Base-by-base conservation (phyloP, 2,113 vertebrate species). In the Chloroceryle aenea region DNA sequence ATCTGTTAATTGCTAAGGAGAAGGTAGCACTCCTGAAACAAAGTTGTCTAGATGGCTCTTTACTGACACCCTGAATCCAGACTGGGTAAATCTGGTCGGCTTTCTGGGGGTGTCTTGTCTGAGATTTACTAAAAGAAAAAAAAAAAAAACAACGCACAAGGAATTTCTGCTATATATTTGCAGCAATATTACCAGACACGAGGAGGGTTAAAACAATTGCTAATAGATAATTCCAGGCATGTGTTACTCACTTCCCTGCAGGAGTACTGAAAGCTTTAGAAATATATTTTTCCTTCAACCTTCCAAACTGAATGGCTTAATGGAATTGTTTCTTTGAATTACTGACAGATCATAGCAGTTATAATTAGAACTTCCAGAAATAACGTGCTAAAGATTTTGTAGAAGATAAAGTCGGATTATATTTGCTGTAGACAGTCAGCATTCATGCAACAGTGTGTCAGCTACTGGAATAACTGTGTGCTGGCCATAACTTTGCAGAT, bases 321-420 rank as follows among this genome's bases (percentile, higher is more conserved):
- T 36, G 64, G 71, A 83, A 50, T 12, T 43, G 38, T 82, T 95
- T 91, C 62, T 75, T 64, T 90, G 50, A 88, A 84, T 50, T 72
- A 78, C 78, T 89, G 20, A 40, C 58, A 87, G 93, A 95, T 87
- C 58, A 76, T 5, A 87, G 62, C 89, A 69, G 81, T 91, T 89
- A 79, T 34, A 87, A 61, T 71, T 29, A 48, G 47, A 83, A 50
- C 59, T 84, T 81, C 59, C 85, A 80, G 85, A 88, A 91, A 74
- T 63, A 94, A 80, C 0, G 0, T 71, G 55, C 85, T 96, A 55
- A 86, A 90, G 67, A 77, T 95, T 96, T 92, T 30, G 47, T 36
- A 94, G 79, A 48, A 91, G 72, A 88, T 95, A 91, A 93, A 77
- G 64, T 47, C 3, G 7, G 69, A 79, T 91, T 89, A 76, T 36